Base-by-base conservation (phyloP, 2,888 invertebrate genomes). In the Ectropis crepuscularia region DNA sequence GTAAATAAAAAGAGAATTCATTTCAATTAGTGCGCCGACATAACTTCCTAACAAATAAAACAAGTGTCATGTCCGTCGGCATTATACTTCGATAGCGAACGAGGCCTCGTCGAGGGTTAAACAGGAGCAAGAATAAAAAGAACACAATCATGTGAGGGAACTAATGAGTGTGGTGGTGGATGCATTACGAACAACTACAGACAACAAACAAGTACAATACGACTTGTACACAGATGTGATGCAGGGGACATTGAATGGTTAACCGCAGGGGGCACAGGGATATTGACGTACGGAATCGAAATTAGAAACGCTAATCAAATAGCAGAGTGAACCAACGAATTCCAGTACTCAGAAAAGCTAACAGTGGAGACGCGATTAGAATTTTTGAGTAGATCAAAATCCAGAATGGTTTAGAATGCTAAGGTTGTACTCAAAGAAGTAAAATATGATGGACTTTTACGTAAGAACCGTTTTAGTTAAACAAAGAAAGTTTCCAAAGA, bases 51-150 rank as follows among this genome's bases (percentile, higher is more conserved):
- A 77, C 76, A 78, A 86, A 86, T 78, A 82, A 82, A 83, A 81
- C 78, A 74, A 79, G 65, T 69, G 68, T 61, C 73, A 76, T 78
- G 79, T 83, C 80, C 80, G 78, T 80, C 73, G 75, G 78, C 80
- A 79, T 79, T 78, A 80, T 80, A 78, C 77, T 76, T 74, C 78
- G 77, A 83, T 83, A 83, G 79, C 73, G 75, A 81, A 78, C 79
- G 75, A 62, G 61, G 57, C 51, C 54, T 62, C 61, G 50, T 8
- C 55, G 63, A 85, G 85, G 84, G 85, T 82, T 80, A 82, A 83
- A 84, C 78, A 74, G 73, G 68, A 81, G 79, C 74, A 79, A 72
- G 78, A 87, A 77, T 79, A 88, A 89, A 89, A 86, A 80, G 79
- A 80, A 80, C 69, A 72, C 70, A 80, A 76, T 80, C 65, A 80